Evolutionary conservation across 2,888 invertebrate genomes (phyloP), one percentile per base, ranked within the genome.

Genomic region (Callyntrura sp.): DNA sequence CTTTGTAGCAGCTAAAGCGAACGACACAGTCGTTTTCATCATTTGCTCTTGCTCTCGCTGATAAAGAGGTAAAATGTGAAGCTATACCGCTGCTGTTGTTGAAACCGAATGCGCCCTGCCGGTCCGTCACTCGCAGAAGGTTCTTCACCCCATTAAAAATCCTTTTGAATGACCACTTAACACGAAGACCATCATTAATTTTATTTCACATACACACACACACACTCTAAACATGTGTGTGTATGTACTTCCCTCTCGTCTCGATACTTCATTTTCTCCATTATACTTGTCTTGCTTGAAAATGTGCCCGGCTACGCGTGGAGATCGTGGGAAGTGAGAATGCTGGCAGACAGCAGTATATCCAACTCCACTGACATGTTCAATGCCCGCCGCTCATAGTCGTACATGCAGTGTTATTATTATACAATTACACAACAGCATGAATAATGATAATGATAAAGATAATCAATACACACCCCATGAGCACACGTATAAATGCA

Each of bases 101-200:
- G 57, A 17, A n/a, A 79, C n/a, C n/a, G n/a, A n/a, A n/a, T n/a
- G 79, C 79, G 6, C 79, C 79, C 79, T 79, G 20, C 57, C 35
- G 57, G 25, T 35, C 35, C 79, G 55, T 11, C 57, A 55, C 20
- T 57, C 8, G 28, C 57, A 55, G 57, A 79, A 79, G 79, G 79
- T 79, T 79, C 79, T 79, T 79, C 55, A 79, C 79, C 79, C 79
- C 79, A 82, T 62, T n/a, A n/a, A 60, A 60, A 60, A 14, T 62
- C 25, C 48, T 79, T 81, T 86, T 87, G 60, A 87, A 87, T 87
- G 87, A 73, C 82, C 87, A 87, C 87, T 87, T 87, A 87, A 20
- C 87, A 87, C 87, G 87, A 87, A 87, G 70, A 87, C 87, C 81
- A 57, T 87, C 87, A 87, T 87, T 87, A 87, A 87, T 87, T 87